Percentiles rank a stretch among this genome's conserved stretches.
Evolutionary conservation across 2,113 vertebrate genomes (phyloP).

Genomic region (Panthera uncia): DNA sequence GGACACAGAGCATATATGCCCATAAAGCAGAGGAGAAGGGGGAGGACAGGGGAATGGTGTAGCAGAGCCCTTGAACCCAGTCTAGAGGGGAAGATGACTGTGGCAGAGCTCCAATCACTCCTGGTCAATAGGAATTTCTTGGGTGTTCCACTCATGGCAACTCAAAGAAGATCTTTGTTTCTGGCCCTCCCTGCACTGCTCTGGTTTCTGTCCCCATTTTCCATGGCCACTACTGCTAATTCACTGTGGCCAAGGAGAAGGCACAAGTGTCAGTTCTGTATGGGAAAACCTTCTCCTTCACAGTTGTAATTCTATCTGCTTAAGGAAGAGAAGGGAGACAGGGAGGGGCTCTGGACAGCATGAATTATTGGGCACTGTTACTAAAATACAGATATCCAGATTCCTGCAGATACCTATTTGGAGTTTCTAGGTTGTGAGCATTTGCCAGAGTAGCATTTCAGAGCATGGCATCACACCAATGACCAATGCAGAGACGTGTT

Average conservation of each 20-base stretch:
- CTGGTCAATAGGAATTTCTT: neutral
- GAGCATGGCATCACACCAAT: neutral
- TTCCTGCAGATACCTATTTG: neutral
- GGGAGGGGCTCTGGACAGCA: neutral
- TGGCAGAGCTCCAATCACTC: neutral
- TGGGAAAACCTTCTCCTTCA: neutral
- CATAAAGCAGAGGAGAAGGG: neutral
- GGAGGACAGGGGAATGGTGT: neutral
- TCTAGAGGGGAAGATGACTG: neutral
- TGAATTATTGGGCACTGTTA: neutral
- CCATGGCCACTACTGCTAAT: neutral
- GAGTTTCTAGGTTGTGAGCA: neutral
- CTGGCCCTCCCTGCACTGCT: neutral
- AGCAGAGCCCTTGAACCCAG: neutral
- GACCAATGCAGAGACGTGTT: neutral
- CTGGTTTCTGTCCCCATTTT: neutral
- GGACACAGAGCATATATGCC: neutral
- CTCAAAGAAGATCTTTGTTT: neutral
- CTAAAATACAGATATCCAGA: neutral
- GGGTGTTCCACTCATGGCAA: neutral
- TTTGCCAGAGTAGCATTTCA: conserved; percentile 37
- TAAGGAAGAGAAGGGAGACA: neutral
- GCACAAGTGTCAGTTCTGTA: neutral
- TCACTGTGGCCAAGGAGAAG: neutral
- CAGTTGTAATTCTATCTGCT: neutral